Conservation (phyloP, 53 echinoderm and acorn worm species). For the Holothuria scabra region DNA sequence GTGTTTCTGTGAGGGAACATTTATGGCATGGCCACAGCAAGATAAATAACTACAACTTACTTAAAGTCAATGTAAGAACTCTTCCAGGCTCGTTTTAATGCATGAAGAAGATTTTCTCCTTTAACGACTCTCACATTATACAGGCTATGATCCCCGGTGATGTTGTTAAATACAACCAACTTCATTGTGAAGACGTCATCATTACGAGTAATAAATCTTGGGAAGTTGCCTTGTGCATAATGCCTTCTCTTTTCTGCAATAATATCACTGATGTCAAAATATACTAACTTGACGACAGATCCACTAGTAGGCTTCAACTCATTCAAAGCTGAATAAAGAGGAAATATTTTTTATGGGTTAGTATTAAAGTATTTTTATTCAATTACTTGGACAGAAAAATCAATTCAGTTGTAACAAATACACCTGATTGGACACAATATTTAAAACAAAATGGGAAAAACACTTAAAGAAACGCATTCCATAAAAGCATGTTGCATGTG, state of each 20-base stretch:
- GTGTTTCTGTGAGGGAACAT: no score
- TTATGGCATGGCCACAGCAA: no score
- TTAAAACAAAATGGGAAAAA: no score
- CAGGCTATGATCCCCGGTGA: neutral
- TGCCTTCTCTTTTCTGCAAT: neutral
- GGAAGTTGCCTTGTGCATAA: neutral
- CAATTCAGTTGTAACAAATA: no score
- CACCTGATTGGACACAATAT: no score
- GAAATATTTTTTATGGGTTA: no score
- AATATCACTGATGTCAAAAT: neutral
- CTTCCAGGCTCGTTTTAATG: slow-evolving; percentile 21
- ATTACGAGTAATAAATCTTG: neutral
- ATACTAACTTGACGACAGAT: neutral
- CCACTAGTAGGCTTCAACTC: neutral
- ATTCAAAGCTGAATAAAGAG: neutral
- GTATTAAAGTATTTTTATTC: no score
- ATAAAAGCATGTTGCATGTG: no score
- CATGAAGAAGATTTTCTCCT: slow-evolving; percentile 7
- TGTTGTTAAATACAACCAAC: neutral
- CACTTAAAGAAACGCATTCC: no score
- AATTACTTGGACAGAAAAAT: no score
- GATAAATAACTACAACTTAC: no score
- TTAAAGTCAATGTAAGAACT: neutral
- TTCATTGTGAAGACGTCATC: neutral
- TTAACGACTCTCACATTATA: neutral